Percentiles rank a stretch among this genome's conserved stretches.
Conservation (phyloP, 2,113 vertebrate genomes). For the Xiphophorus couchianus region DNA sequence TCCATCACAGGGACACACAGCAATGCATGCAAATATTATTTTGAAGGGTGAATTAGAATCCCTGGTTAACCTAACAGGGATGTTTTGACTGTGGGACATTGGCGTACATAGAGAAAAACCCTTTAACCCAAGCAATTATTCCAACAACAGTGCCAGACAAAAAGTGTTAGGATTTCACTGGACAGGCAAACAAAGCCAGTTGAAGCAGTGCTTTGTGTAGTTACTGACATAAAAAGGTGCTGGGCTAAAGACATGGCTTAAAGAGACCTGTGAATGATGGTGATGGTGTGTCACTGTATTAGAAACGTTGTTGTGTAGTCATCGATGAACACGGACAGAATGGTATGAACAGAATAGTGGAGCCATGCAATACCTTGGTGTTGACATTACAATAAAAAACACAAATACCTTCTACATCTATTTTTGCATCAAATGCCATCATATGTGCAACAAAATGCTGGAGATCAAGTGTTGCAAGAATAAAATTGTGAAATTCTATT, state of each 20-base stretch:
- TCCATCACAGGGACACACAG: not conserved
- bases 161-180: no score
- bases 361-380: not conserved
- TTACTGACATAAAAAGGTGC: not conserved
- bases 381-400: not conserved
- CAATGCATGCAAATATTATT: not conserved
- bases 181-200: no score
- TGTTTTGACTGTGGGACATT: not conserved
- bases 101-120: not conserved
- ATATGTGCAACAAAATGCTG: no score
- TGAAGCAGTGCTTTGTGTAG: no score
- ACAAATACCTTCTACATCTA: no score
- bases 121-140: not conserved
- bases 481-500: no score
- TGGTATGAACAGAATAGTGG: not conserved
- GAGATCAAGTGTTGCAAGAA: no score
- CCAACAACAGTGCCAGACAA: not conserved
- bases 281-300: no score
- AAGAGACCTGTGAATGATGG: no score
- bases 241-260: no score
- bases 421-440: not conserved
- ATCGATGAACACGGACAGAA: no score
- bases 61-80: not conserved
- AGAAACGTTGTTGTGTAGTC: no score
- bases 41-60: not conserved